A percentile compares a stretch with the other conserved stretches of the same genome.
These are phyloP conservation scores for Drosophila melanica DNA, from an alignment of 1,140 invertebrate species.

Conservation along the genomic window DNA sequence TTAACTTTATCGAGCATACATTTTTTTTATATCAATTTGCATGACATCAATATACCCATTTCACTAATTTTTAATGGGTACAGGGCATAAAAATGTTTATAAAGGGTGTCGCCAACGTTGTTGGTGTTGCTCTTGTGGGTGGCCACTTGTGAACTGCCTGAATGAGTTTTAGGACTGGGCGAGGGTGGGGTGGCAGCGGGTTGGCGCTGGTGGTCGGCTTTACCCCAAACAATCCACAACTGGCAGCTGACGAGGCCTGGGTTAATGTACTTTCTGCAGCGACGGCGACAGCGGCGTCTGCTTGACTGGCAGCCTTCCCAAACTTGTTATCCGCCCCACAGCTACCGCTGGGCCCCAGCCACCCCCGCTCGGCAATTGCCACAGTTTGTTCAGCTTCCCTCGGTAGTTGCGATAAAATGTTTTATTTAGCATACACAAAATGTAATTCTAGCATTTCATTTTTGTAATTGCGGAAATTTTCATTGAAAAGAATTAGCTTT, in stretches of 20 bases:
- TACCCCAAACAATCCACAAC: slow-evolving; percentile 49
- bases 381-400: slow-evolving; percentile 24
- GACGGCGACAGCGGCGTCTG: slow-evolving; percentile 52
- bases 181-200: not conserved
- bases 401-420: slow-evolving; percentile 43
- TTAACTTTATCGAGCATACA: no score
- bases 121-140: slow-evolving; percentile 57
- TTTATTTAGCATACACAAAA: slow-evolving; percentile 55
- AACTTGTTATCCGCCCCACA: slow-evolving; percentile 10
- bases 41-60: not conserved
- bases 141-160: slow-evolving; percentile 37
- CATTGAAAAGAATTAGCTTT: slow-evolving; percentile 77
- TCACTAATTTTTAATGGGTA: not conserved
- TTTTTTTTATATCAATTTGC: not conserved
- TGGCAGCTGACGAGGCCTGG: slow-evolving; percentile 57
- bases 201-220: slow-evolving; percentile 28
- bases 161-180: slow-evolving; percentile 9
- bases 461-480: slow-evolving; percentile 78
- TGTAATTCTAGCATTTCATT: slow-evolving; percentile 75
- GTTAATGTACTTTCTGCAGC: slow-evolving; percentile 74
- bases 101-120: slow-evolving; percentile 36
- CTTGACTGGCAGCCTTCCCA: slow-evolving; percentile 57
- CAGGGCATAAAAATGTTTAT: slow-evolving; percentile 27
- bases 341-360: not conserved
- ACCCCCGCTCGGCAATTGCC: not conserved